Conservation (phyloP, 2,113 vertebrate species). For the Xiphorhynchus elegans region DNA sequence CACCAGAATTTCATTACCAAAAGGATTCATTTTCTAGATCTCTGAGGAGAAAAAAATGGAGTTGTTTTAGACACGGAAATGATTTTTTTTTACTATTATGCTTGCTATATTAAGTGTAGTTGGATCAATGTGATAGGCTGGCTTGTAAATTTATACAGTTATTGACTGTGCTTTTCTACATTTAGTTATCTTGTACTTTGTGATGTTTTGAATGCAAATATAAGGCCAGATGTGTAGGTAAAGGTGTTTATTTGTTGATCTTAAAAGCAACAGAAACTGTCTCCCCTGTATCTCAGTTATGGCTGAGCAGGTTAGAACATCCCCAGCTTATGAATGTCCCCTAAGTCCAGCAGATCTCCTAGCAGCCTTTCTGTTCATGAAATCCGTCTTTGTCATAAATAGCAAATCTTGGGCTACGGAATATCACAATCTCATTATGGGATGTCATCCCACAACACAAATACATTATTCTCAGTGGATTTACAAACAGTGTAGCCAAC, state of each 20-base stretch:
- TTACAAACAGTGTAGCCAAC: conserved; percentile 5
- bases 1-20: not conserved
- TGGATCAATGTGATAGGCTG: not conserved
- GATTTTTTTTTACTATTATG: not conserved
- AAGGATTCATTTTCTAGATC: not conserved
- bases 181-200: not conserved
- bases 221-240: not conserved
- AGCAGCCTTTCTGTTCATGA: not conserved
- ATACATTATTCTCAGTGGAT: conserved; percentile 68
- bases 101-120: not conserved
- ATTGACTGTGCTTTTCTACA: not conserved
- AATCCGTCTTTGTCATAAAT: conserved; percentile 70
- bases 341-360: not conserved
- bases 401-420: conserved; percentile 54
- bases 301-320: not conserved
- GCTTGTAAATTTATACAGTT: not conserved
- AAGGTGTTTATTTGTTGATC: not conserved
- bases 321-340: not conserved
- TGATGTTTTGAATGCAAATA: not conserved
- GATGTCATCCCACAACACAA: conserved; percentile 63
- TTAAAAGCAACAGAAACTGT: conserved; percentile 17
- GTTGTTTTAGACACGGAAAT: not conserved
- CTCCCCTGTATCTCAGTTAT: not conserved
- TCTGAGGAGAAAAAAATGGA: not conserved
- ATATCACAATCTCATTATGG: conserved; percentile 69